Base-by-base conservation (phyloP, 2,113 vertebrate genomes). In the Penelope pileata region DNA sequence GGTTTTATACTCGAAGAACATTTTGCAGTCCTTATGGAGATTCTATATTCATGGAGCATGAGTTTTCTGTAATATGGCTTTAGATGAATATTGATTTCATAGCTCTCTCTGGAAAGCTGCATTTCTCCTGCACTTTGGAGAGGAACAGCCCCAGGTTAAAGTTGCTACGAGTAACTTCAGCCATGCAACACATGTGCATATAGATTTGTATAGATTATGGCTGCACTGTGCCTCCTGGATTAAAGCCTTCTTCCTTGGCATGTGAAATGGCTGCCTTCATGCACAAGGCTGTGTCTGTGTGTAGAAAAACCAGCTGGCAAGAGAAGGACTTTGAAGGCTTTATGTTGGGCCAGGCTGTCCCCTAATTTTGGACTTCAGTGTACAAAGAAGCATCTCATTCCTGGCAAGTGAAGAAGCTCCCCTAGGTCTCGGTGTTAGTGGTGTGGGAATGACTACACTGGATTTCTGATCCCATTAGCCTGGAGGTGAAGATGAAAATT, bases 41-140 rank as follows among this genome's bases (percentile, higher is more conserved):
- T 60, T 83, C 79, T 80, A 29, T 69, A 77, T 69, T 79, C 36
- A 54, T 30, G 12, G 43, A 70, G 5, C 32, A 34, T 66, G 72
- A 83, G 60, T 70, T 86, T 91, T 47, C 27, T 66, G 47, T 90
- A 19, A 29, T 94, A 60, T 2, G 63, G 8, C 38, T 83, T 59
- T 66, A 42, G 47, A 32, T 36, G 32, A 83, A 45, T 88, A 91
- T 59, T 59, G 76, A 77, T 93, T 93, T 86, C 80, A 9, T 43
- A 27, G 27, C 22, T 7, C 0, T 19, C 21, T 36, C 59, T 2
- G 2, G 43, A 22, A 90, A 80, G 30, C 7, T 86, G 8, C 8
- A 26, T 53, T 83, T 88, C 36, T 82, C 24, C 45, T 85, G 67
- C 18, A 40, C 16, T n/a, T 7, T 7, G 58, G 43, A 90, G 66